Evolutionary conservation across 1,140 invertebrate species (phyloP).

Genomic region (Euura saliciscinereae): DNA sequence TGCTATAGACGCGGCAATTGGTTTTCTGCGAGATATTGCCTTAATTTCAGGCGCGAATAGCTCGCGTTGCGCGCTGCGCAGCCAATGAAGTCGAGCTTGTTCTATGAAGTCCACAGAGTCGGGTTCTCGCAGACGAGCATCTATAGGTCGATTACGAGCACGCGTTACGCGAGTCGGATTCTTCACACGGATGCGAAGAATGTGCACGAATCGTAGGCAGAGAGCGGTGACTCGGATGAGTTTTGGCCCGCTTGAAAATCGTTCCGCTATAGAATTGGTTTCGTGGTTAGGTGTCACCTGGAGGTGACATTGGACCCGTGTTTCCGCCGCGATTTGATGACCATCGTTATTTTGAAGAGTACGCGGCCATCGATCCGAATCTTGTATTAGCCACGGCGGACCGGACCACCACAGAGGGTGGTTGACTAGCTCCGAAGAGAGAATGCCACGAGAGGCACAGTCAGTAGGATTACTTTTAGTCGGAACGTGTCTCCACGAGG

Average conservation of each 20-base stretch:
- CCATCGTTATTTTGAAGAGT: neutral
- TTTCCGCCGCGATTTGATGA: neutral
- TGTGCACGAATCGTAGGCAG: conserved; percentile 24
- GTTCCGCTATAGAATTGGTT: too few species aligned
- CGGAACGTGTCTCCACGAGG: neutral
- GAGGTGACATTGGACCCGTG: conserved; percentile 12
- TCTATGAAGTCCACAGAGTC: too few species aligned
- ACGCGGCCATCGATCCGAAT: neutral
- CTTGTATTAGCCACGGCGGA: neutral
- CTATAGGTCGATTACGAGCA: too few species aligned
- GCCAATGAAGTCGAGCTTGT: too few species aligned
- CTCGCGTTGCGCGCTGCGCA: too few species aligned
- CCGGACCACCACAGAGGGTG: conserved; percentile 23
- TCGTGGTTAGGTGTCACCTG: neutral
- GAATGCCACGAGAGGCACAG: conserved; percentile 31
- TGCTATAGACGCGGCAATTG: too few species aligned
- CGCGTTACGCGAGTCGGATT: too few species aligned
- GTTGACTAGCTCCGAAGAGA: conserved; percentile 12
- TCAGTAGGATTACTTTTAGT: conserved; percentile 38
- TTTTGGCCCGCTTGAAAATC: too few species aligned
- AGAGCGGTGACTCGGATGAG: neutral
- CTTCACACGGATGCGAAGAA: conserved; percentile 29
- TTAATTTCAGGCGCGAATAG: too few species aligned
- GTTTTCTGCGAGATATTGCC: too few species aligned
- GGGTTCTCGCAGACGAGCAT: too few species aligned